Evolutionary conservation across 2,113 vertebrate genomes (phyloP), one percentile per base, ranked within the genome.

Genomic region (Ahaetulla prasina): DNA sequence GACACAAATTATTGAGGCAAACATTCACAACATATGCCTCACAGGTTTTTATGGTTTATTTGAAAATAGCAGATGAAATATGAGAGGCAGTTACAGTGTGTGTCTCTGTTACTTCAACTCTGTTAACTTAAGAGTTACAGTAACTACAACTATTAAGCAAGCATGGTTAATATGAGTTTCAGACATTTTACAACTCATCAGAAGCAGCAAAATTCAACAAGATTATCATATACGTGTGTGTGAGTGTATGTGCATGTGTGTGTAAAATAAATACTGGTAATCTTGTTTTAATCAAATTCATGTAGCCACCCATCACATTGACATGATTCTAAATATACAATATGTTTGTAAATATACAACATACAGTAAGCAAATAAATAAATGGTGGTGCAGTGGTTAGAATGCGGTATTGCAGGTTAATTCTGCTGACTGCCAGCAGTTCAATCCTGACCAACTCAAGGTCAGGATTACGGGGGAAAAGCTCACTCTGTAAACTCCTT

Each of bases 201-300:
- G 16, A 80, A 80, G 68, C 35, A 80, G 68, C 68, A 80, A 39
- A 80, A 20, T 80, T 7, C 35, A 68, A 16, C 30, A 80, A 80
- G 35, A 22, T 80, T 80, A 80, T 16, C 2, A 8, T 68, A 2
- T 57, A 6, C 2, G 6, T 55, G 7, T 55, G 54, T 57, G 8
- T 1, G 23, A 8, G 57, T 30, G 3, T 30, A 20, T 7, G 6
- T 55, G 6, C 1, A 0, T 2, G 6, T 18, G 16, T 3, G 52
- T 23, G 57, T 27, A 30, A 68, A 68, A n/a, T 6, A n/a, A 68
- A 63, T 30, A n/a, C 60, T n/a, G 30, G 30, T 68, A 68, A 68
- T n/a, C 12, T 68, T 68, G 30, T 68, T 68, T 68, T 16, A n/a
- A n/a, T 68, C 30, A 68, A 14, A 68, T 68, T 68, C 30, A n/a